Conservation (phyloP, 1,140 invertebrate genomes). For the Drosophila orena region DNA sequence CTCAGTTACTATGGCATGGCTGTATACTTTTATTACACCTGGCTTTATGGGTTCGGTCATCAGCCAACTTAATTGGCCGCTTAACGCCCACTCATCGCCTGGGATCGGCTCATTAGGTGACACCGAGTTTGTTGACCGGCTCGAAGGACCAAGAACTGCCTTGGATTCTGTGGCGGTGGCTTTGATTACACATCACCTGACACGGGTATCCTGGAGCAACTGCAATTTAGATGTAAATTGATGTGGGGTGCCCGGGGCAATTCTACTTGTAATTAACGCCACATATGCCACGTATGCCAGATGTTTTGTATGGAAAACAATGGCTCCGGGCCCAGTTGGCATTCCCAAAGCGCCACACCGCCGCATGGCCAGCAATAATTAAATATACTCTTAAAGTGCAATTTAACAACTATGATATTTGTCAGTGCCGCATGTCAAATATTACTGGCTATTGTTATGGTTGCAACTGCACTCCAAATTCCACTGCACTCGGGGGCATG, state of each 20-base stretch:
- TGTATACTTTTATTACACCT: conserved; percentile 29
- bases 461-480: conserved; percentile 43
- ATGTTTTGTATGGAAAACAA: conserved; percentile 36
- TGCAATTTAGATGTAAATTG: conserved; percentile 49
- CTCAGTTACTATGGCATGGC: conserved; percentile 18
- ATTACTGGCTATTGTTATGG: conserved; percentile 22
- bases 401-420: conserved; percentile 62
- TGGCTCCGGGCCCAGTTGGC: conserved; percentile 11
- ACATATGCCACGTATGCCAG: conserved; percentile 25
- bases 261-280: conserved; percentile 50
- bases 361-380: conserved; percentile 48
- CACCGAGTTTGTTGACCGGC: conserved; percentile 10
- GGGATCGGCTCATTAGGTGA: conserved; percentile 54
- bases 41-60: conserved; percentile 49
- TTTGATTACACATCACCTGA: conserved; percentile 47
- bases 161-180: conserved; percentile 1
- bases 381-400: conserved; percentile 55
- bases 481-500: conserved; percentile 20
- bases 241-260: conserved; percentile 8
- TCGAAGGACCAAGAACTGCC: not conserved
- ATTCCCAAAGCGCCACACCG: conserved; percentile 12
- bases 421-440: conserved; percentile 36
- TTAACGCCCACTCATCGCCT: conserved; percentile 53
- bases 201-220: conserved; percentile 13
- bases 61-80: conserved; percentile 68